These are phyloP conservation scores for Stegophylla sp. DNA, from an alignment of 2,888 invertebrate genomes.

Conservation along the genomic window DNA sequence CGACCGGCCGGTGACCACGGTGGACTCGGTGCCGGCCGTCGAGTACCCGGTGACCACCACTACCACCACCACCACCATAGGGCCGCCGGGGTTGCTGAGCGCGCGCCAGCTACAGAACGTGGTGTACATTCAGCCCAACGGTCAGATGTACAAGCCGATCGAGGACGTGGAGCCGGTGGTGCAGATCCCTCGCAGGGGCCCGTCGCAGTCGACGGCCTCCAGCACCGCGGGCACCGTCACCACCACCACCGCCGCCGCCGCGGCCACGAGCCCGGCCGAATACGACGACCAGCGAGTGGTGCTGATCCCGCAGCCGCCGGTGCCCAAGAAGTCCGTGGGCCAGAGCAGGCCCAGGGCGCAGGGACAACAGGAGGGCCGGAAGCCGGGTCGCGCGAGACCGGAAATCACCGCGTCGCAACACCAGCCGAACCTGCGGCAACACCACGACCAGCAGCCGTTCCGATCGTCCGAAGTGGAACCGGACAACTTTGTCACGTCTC, in stretches of 20 bases:
- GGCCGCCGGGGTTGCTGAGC: conserved; percentile 43
- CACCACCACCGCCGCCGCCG: background rate
- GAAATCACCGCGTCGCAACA: background rate
- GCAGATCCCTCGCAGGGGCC: conserved; percentile 56
- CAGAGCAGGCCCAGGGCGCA: background rate
- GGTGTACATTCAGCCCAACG: conserved; percentile 49
- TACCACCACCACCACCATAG: too few species aligned
- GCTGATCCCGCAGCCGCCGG: conserved; percentile 4
- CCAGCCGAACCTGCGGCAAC: background rate
- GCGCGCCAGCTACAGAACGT: conserved; percentile 47
- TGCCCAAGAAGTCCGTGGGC: background rate
- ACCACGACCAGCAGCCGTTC: background rate
- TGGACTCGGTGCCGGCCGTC: background rate
- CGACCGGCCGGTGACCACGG: background rate
- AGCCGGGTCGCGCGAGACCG: conserved; percentile 17
- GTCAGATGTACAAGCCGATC: conserved; percentile 36
- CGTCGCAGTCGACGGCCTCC: background rate
- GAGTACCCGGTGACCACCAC: background rate
- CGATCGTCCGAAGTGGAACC: conserved; percentile 51
- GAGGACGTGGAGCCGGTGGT: conserved; percentile 59
- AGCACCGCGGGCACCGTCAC: background rate
- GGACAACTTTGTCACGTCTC: conserved; percentile 39
- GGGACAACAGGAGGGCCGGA: conserved; percentile 12
- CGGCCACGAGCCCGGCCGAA: background rate
- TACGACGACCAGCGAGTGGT: conserved; percentile 31